Evolutionary conservation across 2,888 invertebrate genomes (phyloP).

Genomic region (Calephelis perditalis): DNA sequence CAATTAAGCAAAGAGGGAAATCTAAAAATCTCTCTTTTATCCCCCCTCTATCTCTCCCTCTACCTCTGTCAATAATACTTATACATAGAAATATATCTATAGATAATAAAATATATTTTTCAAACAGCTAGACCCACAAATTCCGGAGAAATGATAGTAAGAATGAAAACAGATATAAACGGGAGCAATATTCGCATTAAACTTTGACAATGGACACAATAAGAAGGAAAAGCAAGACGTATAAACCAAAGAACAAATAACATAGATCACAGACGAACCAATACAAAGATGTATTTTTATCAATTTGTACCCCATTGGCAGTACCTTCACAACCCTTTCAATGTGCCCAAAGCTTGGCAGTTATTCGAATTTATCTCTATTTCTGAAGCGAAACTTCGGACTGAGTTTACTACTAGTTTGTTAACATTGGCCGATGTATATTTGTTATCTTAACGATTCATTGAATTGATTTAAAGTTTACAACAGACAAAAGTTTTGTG

Average conservation of each 20-base stretch:
- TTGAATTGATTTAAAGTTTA: slow-evolving; percentile 23
- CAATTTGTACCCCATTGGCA: slow-evolving; percentile 28
- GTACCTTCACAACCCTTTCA: slow-evolving; percentile 31
- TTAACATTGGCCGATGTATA: slow-evolving; percentile 28
- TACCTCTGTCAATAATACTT: too few relatives aligned
- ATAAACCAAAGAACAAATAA: slow-evolving; percentile 13
- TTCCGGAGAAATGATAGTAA: too few relatives aligned
- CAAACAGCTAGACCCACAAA: too few relatives aligned
- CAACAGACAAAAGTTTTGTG: slow-evolving; percentile 7
- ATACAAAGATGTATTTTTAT: slow-evolving; percentile 24
- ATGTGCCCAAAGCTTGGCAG: slow-evolving; percentile 33
- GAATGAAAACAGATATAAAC: too few relatives aligned
- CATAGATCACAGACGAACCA: slow-evolving; percentile 14
- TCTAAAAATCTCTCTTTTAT: too few relatives aligned
- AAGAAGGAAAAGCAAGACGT: neutral
- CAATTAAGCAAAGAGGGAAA: too few relatives aligned
- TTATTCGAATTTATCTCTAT: slow-evolving; percentile 39
- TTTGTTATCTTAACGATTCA: slow-evolving; percentile 24
- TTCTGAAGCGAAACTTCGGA: slow-evolving; percentile 31
- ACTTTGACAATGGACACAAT: too few relatives aligned
- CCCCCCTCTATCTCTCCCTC: too few relatives aligned
- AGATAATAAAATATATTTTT: too few relatives aligned
- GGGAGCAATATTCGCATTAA: too few relatives aligned
- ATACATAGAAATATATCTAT: too few relatives aligned
- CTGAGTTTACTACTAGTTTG: slow-evolving; percentile 33